A percentile compares a stretch with the other conserved stretches of the same genome.
These are phyloP conservation scores for Cyphomyrus discorhynchus DNA, from an alignment of 2,113 vertebrate genomes.

Conservation along the genomic window DNA sequence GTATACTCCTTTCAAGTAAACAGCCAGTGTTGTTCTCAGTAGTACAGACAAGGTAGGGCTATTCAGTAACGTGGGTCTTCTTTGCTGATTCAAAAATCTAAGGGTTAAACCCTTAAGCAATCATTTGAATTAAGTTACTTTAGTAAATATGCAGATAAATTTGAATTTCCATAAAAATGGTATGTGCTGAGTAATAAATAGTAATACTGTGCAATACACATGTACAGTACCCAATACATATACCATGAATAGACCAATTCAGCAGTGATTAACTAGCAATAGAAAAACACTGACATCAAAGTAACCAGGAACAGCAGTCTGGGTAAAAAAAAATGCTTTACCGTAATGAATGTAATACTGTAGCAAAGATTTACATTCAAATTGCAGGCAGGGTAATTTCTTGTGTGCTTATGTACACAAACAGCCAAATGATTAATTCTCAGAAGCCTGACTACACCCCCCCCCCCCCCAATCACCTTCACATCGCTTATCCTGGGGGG, in stretches of 20 bases:
- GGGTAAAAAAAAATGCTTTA: background rate
- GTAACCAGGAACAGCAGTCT: background rate
- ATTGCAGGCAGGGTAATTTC: background rate
- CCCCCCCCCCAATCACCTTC: background rate
- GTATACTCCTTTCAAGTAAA: background rate
- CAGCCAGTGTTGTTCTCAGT: background rate
- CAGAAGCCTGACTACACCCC: background rate
- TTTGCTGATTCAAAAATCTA: background rate
- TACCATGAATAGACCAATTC: background rate
- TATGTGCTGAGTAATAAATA: background rate
- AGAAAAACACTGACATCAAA: background rate
- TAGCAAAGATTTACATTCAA: background rate
- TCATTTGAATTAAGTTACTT: background rate
- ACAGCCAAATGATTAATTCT: background rate
- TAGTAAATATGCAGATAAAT: background rate
- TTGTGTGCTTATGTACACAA: background rate
- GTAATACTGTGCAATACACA: background rate
- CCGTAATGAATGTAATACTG: background rate
- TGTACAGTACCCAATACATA: background rate
- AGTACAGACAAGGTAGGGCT: background rate
- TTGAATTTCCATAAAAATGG: background rate
- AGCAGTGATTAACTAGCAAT: background rate
- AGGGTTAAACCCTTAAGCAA: background rate
- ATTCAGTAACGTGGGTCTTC: background rate
- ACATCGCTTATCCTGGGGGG: background rate